These are phyloP conservation scores for Monomorium pharaonis DNA, from an alignment of 1,140 invertebrate species.

Conservation along the genomic window DNA sequence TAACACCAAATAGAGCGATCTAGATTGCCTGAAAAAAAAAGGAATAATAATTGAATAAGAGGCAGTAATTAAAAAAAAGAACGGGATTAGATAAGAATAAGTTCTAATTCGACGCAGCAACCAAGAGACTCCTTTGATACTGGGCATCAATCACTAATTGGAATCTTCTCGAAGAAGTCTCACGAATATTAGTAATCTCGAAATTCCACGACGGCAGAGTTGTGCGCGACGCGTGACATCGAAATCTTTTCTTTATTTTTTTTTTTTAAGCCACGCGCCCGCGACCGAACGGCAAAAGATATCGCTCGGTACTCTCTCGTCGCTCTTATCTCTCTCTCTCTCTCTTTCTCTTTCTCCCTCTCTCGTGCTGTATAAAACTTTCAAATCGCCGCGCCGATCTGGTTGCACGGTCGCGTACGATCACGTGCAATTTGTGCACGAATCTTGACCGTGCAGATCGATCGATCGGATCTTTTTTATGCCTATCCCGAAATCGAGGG, in stretches of 20 bases:
- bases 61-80: background rate
- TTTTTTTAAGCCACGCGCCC: constrained; percentile 2
- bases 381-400: constrained; percentile 62
- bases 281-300: constrained; percentile 1
- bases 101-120: too few relatives aligned
- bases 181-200: background rate
- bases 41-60: background rate
- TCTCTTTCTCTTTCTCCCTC: background rate
- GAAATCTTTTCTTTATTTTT: background rate
- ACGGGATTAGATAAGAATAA: too few relatives aligned
- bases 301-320: background rate
- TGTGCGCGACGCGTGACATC: background rate
- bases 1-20: background rate
- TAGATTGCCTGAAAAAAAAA: background rate
- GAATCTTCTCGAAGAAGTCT: background rate
- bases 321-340: background rate
- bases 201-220: background rate
- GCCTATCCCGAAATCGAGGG: constrained; percentile 40
- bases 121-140: background rate
- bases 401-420: background rate
- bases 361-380: constrained; percentile 37
- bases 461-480: constrained; percentile 61
- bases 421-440: constrained; percentile 56
- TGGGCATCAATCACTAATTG: background rate
- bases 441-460: constrained; percentile 14